These are phyloP conservation scores for Pachycephala philippinensis DNA, from an alignment of 2,113 vertebrate species.

Conservation along the genomic window DNA sequence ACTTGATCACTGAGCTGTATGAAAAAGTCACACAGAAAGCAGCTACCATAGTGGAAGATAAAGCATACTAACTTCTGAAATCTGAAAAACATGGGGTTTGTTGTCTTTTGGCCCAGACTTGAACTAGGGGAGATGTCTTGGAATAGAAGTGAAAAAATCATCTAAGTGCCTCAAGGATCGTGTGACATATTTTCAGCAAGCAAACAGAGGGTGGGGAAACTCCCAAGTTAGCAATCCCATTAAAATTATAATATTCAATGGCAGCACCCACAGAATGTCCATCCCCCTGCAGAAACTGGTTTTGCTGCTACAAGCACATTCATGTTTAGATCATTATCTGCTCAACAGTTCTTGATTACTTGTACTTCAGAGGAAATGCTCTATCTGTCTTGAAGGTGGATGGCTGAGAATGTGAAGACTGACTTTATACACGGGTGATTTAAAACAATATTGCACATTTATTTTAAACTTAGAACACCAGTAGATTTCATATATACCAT, in stretches of 20 bases:
- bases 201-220: neutral
- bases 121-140: neutral
- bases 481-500: neutral
- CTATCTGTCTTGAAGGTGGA: neutral
- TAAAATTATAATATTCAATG: neutral
- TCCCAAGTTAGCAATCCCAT: neutral
- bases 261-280: neutral
- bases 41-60: neutral
- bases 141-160: neutral
- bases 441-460: neutral
- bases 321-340: constrained; percentile 39
- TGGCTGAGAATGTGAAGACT: neutral
- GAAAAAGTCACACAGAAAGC: neutral
- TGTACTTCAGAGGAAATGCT: neutral
- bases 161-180: neutral
- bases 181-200: neutral
- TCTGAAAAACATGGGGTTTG: neutral
- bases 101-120: neutral
- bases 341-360: neutral
- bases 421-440: neutral
- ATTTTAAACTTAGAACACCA: neutral
- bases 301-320: constrained; percentile 29
- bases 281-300: constrained; percentile 31
- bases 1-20: neutral
- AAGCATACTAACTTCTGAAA: neutral